Conservation (phyloP, 2,797 vertebrate species). For the Pachyuromys duprasi region DNA sequence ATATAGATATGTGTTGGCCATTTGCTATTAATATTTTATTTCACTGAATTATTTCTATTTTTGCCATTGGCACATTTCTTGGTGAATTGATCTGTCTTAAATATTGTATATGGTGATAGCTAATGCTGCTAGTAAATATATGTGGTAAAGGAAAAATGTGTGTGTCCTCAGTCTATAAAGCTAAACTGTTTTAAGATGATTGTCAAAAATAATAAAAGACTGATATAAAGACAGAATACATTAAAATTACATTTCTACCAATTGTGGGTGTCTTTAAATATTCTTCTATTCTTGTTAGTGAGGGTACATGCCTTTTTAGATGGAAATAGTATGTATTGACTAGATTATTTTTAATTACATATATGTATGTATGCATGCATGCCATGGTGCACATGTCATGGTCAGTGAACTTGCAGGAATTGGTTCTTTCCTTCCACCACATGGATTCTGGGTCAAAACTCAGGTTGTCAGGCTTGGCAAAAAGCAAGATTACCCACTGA, state of each 20-base stretch:
- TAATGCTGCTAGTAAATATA: slow-evolving; percentile 52
- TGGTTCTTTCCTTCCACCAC: not conserved
- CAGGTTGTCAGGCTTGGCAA: not conserved
- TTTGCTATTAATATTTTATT: slow-evolving; percentile 59
- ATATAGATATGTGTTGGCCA: not conserved
- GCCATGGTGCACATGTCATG: not conserved
- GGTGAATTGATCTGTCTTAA: slow-evolving; percentile 49
- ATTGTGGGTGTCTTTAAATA: slow-evolving; percentile 18
- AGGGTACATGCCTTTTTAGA: not conserved
- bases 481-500: not conserved
- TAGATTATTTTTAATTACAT: not conserved
- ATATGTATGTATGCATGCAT: not conserved
- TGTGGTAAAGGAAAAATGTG: slow-evolving; percentile 43
- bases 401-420: not conserved
- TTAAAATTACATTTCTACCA: slow-evolving; percentile 53
- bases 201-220: slow-evolving; percentile 56
- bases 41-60: slow-evolving; percentile 49
- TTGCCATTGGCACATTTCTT: slow-evolving; percentile 25
- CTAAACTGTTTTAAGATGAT: slow-evolving; percentile 54
- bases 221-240: slow-evolving; percentile 34
- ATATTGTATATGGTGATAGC: slow-evolving; percentile 20
- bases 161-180: slow-evolving; percentile 44
- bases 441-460: not conserved
- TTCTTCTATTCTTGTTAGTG: not conserved
- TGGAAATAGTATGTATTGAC: not conserved